phyloP scores from a whole-genome alignment of 2,113 vertebrate species.

The Hoplias malabaricus region DNA sequence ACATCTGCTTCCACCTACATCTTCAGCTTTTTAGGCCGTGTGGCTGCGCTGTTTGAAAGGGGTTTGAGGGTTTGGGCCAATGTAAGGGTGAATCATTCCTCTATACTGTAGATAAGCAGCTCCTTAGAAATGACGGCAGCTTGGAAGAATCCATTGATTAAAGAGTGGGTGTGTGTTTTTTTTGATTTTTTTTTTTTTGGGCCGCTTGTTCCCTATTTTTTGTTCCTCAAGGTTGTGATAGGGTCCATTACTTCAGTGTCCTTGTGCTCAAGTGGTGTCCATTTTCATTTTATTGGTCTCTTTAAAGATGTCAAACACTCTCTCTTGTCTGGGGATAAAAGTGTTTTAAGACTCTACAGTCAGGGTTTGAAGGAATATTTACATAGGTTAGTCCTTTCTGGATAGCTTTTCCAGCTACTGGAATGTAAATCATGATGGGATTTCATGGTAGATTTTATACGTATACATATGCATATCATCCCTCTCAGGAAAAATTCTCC shows the following conservation, averaged over 20 bases:
- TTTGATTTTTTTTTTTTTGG: not conserved
- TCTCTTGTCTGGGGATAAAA: conserved; percentile 23
- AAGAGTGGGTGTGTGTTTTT: conserved; percentile 26
- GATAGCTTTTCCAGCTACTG: conserved; percentile 25
- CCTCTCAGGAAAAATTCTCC: too few species aligned
- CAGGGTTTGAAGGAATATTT: conserved; percentile 14
- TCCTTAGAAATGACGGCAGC: conserved; percentile 21
- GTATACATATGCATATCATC: not conserved
- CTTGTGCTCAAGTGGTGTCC: conserved; percentile 38
- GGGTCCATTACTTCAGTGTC: conserved; percentile 23
- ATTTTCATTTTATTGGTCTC: conserved; percentile 45
- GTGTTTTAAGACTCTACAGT: conserved; percentile 14
- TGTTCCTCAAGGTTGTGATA: conserved; percentile 20
- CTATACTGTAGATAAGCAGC: conserved; percentile 35
- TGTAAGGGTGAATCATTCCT: conserved; percentile 26
- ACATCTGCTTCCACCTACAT: conserved; percentile 57
- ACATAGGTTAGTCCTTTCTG: conserved; percentile 1
- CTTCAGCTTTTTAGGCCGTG: conserved; percentile 20
- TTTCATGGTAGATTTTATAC: not conserved
- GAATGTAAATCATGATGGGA: not conserved
- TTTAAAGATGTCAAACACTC: conserved; percentile 31
- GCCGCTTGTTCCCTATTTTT: not conserved
- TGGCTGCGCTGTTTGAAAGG: conserved; percentile 28
- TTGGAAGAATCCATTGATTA: conserved; percentile 28
- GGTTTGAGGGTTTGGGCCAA: conserved; percentile 19